These are phyloP conservation scores for Tetrao urogallus DNA, from an alignment of 2,113 vertebrate species.

Conservation along the genomic window DNA sequence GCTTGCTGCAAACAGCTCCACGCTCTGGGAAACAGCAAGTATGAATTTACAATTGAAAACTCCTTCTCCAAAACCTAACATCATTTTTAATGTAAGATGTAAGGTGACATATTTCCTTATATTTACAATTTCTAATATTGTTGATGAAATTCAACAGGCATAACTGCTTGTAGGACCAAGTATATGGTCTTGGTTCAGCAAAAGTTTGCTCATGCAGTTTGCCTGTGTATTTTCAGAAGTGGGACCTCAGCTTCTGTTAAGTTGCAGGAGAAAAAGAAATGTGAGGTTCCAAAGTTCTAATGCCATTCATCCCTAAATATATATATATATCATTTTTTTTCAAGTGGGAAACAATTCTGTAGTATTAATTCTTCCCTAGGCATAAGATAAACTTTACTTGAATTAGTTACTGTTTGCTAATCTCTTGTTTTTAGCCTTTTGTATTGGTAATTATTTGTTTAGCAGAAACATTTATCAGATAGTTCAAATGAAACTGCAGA, in stretches of 20 bases:
- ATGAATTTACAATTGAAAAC: background rate
- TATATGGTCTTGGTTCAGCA: background rate
- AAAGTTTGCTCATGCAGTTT: background rate
- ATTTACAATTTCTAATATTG: background rate
- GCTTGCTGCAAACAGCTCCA: constrained; percentile 1
- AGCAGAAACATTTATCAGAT: background rate
- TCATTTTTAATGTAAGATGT: background rate
- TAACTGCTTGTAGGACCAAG: background rate
- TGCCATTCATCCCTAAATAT: background rate
- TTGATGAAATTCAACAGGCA: background rate
- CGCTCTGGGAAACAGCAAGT: background rate
- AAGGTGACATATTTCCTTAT: background rate
- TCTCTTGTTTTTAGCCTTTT: background rate
- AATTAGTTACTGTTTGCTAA: background rate
- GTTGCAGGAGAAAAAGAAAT: background rate
- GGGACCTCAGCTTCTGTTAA: background rate
- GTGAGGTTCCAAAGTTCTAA: background rate
- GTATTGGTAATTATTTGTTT: background rate
- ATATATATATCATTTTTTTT: background rate
- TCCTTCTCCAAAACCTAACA: background rate
- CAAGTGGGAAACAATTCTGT: background rate
- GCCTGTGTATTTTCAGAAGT: background rate
- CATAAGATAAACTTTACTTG: background rate
- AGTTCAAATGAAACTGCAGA: background rate
- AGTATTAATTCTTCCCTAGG: background rate